Evolutionary conservation across 2,797 vertebrate species (phyloP), one percentile per base, ranked within the genome.

Genomic region (Tamandua tetradactyla): DNA sequence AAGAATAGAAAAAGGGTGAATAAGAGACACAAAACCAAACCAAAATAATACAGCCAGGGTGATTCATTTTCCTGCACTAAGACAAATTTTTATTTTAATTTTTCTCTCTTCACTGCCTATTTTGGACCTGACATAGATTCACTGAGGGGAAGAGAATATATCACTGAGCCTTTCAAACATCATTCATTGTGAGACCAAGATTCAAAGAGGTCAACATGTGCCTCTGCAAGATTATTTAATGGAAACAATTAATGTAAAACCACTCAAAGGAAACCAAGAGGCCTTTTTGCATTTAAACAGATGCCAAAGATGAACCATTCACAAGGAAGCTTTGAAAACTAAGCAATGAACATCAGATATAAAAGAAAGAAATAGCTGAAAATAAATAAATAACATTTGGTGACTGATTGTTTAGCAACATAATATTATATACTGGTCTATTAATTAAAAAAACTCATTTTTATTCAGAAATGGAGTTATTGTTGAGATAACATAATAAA

Each of bases 131-230:
- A 52, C 52, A 71, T 17, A 83, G 79, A 95, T 93, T 94, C 84
- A 84, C 42, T 68, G 35, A 89, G 7, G 84, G 27, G n/a, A 93
- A 92, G 18, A 91, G 44, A 88, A 74, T 66, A 74, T 66, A 76
- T 79, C 17, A 76, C 44, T 32, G 69, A 92, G 22, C 14, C 59
- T 83, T 96, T 92, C 78, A 79, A 88, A 90, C 32, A 32, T 84
- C 66, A 96, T 80, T 95, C 37, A 96, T 71, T 88, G 49, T 23
- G 47, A 92, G 55, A 75, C 32, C 62, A 83, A 57, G 32, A 93
- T 86, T 80, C 74, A 89, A 74, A 82, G 69, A 83, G 32, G 66
- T 94, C 87, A 90, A 52, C 15, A 37, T 57, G 42, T 75, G 57
- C 32, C 40, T 93, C 66, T 78, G 42, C 0, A 61, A 86, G 40